Evolutionary conservation across 2,888 invertebrate genomes (phyloP), one percentile per base, ranked within the genome.

Genomic region (Lasioglossum villosulum): DNA sequence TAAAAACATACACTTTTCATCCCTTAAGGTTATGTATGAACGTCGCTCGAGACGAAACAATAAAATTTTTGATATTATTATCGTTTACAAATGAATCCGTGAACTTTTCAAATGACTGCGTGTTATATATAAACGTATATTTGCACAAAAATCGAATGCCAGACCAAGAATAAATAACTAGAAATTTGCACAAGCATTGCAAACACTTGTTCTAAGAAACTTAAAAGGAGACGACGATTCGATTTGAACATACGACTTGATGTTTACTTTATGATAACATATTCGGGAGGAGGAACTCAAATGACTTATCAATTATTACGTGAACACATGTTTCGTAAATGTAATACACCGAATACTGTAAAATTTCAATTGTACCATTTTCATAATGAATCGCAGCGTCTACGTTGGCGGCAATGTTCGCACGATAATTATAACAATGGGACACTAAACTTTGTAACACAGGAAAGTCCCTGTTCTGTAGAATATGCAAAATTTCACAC

Each of bases 401-500:
- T 5, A 91, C 30, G 45, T 78, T 83, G 27, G 73, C 70, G 14
- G 30, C 70, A 34, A 86, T 42, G 30, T 66, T 84, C 42, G 48
- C 48, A 12, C 81, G 86, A 80, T 89, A 89, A 34, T 90, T 83
- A 2, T 72, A 66, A 72, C 56, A 88, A 45, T 56, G 72, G 8
- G 85, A 75, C 30, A 52, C 72, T 78, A 91, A 88, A 71, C 88
- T 89, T 42, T 90, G 74, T 37, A 92, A 56, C 48, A 92, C 70
- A 14, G 78, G 59, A 30, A 84, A 84, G 10, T 90, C 90, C 42
- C 90, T 87, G 56, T 87, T 92, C 23, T 90, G 79, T 48, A 93
- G 73, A 42, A 91, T 73, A 52, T 87, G 72, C 16, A 78, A 84
- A 6, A 93, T 78, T 5, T 93, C 89, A 45, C 78, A 87, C 68